A percentile compares a stretch with the other conserved stretches of the same genome.
Evolutionary conservation across 2,113 vertebrate species (phyloP).

Genomic region (Platycercus adscitus): DNA sequence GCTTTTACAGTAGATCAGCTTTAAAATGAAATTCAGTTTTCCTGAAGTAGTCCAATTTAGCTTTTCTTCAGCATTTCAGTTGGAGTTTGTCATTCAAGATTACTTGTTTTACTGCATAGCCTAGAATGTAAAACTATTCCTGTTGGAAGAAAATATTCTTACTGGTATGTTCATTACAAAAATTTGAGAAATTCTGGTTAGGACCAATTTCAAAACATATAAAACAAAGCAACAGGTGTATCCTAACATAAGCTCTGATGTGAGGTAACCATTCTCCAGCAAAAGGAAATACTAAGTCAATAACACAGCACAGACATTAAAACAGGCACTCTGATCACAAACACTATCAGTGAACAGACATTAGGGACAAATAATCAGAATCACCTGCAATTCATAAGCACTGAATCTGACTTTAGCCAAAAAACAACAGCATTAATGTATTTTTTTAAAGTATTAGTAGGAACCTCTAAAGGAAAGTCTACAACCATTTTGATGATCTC

Average conservation of each 20-base stretch:
- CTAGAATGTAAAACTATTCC: neutral
- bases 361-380: neutral
- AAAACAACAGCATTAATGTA: neutral
- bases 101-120: neutral
- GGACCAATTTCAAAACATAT: neutral
- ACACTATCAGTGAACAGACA: neutral
- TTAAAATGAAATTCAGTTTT: neutral
- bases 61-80: neutral
- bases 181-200: neutral
- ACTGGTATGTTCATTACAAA: neutral
- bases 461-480: neutral
- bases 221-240: neutral
- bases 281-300: neutral
- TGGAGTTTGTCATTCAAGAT: neutral
- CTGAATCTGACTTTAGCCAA: neutral
- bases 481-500: neutral
- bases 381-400: neutral
- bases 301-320: neutral
- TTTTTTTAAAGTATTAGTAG: neutral
- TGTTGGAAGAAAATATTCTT: neutral
- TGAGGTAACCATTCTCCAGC: neutral
- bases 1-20: neutral
- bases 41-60: neutral
- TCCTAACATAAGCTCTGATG: neutral
- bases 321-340: constrained; percentile 1